A percentile compares a stretch with the other conserved stretches of the same genome.
These are phyloP conservation scores for Chinchilla lanigera DNA, from an alignment of 2,113 vertebrate genomes.

Conservation along the genomic window DNA sequence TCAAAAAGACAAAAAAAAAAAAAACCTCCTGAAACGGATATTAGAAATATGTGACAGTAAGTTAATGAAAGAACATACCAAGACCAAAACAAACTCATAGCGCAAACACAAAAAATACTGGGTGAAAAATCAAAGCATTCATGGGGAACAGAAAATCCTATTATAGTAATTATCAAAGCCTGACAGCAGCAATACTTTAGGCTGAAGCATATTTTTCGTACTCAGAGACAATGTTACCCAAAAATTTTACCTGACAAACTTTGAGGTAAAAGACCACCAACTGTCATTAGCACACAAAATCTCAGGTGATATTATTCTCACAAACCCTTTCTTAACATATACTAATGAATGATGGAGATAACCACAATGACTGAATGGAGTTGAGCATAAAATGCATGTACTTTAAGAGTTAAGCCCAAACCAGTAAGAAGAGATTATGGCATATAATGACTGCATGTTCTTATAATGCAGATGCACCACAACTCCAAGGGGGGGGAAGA, in stretches of 20 bases:
- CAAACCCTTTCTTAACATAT: not conserved
- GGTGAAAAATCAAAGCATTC: not conserved
- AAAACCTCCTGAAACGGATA: not conserved
- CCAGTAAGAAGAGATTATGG: not conserved
- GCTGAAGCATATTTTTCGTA: not conserved
- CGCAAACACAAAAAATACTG: not conserved
- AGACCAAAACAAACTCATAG: not conserved
- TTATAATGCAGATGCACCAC: not conserved
- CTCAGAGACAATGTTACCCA: not conserved
- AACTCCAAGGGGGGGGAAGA: not conserved
- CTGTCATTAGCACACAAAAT: not conserved
- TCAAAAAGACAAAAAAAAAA: no score
- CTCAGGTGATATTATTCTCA: not conserved
- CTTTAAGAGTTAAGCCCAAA: not conserved
- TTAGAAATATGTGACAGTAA: not conserved
- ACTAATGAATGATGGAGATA: not conserved
- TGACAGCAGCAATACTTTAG: not conserved
- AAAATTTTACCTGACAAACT: conserved; percentile 25
- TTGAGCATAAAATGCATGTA: not conserved
- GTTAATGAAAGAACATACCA: not conserved
- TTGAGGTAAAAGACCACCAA: not conserved
- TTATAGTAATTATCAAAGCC: not conserved
- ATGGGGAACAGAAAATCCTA: not conserved
- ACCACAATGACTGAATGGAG: not conserved
- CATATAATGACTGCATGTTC: not conserved